Evolutionary conservation across 2,113 vertebrate species (phyloP).

Genomic region (Lampris incognitus): DNA sequence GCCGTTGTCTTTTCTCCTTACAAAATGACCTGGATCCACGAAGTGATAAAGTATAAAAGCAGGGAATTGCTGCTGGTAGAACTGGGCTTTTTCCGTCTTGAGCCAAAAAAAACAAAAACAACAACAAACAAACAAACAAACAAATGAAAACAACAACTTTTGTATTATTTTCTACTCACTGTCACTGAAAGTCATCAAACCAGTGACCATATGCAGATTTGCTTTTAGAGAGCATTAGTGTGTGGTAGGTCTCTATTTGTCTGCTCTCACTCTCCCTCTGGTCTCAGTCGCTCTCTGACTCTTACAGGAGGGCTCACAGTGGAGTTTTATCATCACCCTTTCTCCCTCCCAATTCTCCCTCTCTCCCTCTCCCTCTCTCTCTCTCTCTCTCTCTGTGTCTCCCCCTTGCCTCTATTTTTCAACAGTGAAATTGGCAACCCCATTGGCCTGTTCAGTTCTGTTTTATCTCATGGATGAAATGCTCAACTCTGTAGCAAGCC

Average conservation of each 20-base stretch:
- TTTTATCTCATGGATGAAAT: conserved; percentile 84
- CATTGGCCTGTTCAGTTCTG: conserved; percentile 74
- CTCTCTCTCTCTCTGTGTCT: conserved; percentile 41
- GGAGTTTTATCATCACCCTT: conserved; percentile 83
- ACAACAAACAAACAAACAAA: too few relatives aligned
- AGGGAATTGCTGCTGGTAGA: conserved; percentile 10
- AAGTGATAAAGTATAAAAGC: conserved; percentile 11
- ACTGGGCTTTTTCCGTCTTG: conserved; percentile 23
- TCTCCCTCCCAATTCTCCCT: conserved; percentile 56
- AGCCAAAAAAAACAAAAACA: conserved; percentile 38
- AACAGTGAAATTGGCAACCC: conserved; percentile 75
- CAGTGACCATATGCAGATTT: conserved; percentile 47
- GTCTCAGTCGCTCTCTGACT: conserved; percentile 66
- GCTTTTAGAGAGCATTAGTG: conserved; percentile 53
- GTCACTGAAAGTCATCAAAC: conserved; percentile 51
- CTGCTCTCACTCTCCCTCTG: conserved; percentile 53
- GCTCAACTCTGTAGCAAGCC: conserved; percentile 73
- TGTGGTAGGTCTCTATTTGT: conserved; percentile 57
- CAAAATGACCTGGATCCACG: conserved; percentile 35
- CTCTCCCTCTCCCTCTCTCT: conserved; percentile 25
- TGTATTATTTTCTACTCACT: conserved; percentile 27
- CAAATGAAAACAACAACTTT: too few relatives aligned
- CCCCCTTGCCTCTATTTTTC: conserved; percentile 59
- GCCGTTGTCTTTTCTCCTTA: conserved; percentile 36
- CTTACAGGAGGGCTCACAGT: conserved; percentile 74